Percentiles rank a stretch among this genome's conserved stretches.
Evolutionary conservation across 2,888 invertebrate genomes (phyloP).

Genomic region (Drosophila hamatofila): DNA sequence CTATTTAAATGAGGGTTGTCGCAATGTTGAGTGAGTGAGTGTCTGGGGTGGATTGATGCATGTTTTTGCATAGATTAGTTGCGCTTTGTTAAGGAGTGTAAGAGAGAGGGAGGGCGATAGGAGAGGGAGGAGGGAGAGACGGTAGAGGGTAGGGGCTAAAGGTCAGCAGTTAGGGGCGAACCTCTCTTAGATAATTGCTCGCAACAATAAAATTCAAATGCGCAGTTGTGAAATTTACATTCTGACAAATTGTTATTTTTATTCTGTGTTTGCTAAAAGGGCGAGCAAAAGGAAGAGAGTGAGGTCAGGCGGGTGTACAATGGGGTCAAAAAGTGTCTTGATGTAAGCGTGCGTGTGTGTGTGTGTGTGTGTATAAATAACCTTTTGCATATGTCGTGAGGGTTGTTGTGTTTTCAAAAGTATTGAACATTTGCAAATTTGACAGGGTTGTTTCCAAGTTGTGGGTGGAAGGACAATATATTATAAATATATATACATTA

Average conservation of each 20-base stretch:
- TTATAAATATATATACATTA: neutral
- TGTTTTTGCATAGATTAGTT: conserved; percentile 79
- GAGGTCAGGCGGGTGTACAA: conserved; percentile 48
- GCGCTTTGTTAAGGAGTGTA: conserved; percentile 59
- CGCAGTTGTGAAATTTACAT: conserved; percentile 75
- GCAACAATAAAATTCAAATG: conserved; percentile 69
- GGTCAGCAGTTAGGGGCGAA: conserved; percentile 42
- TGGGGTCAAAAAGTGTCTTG: conserved; percentile 50
- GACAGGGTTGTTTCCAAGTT: conserved; percentile 41
- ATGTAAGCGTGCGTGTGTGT: conserved; percentile 17
- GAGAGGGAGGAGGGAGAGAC: neutral
- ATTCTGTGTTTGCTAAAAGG: conserved; percentile 42
- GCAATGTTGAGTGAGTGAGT: conserved; percentile 47
- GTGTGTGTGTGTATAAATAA: conserved; percentile 31
- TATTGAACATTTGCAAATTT: conserved; percentile 36
- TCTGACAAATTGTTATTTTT: conserved; percentile 73
- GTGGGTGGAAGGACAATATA: conserved; percentile 39
- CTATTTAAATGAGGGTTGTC: conserved; percentile 51
- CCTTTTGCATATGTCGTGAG: conserved; percentile 55
- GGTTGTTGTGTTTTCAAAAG: conserved; percentile 41
- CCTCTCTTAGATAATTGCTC: conserved; percentile 66
- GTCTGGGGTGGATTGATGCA: conserved; percentile 52
- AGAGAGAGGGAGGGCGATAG: conserved; percentile 4
- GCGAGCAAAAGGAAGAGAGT: conserved; percentile 7
- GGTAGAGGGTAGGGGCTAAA: conserved; percentile 13